phyloP scores from a whole-genome alignment of 2,797 vertebrate genomes.

The Alca torda region DNA sequence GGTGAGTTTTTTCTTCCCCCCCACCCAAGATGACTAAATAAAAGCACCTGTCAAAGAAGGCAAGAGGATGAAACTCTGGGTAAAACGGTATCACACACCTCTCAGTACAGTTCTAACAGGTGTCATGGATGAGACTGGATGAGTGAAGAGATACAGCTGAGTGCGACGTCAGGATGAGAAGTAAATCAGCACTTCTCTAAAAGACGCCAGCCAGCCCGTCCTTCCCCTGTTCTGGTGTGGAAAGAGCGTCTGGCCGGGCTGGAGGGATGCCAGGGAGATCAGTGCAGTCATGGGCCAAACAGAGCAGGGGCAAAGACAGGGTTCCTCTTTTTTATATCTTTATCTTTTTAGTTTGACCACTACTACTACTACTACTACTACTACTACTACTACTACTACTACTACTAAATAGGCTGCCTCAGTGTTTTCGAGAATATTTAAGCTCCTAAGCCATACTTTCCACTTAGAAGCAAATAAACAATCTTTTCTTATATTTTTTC shows the following conservation, averaged over 20 bases:
- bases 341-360: too few relatives aligned
- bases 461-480: fast-evolving
- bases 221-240: not conserved
- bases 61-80: not conserved
- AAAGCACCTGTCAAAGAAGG: not conserved
- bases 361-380: too few relatives aligned
- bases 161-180: not conserved
- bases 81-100: not conserved
- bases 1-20: not conserved
- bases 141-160: not conserved
- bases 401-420: not conserved
- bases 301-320: not conserved
- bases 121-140: not conserved
- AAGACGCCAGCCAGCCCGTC: fast-evolving
- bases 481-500: too few relatives aligned
- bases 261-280: not conserved
- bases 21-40: not conserved
- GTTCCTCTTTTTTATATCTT: not conserved
- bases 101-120: not conserved
- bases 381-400: too few relatives aligned
- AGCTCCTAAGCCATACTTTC: not conserved
- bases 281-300: not conserved
- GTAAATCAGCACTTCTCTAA: not conserved
- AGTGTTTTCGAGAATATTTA: not conserved
- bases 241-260: not conserved